Percentiles rank a stretch among this genome's conserved stretches.
Evolutionary conservation across 2,113 vertebrate genomes (phyloP).

Genomic region (Bothrops jararaca): DNA sequence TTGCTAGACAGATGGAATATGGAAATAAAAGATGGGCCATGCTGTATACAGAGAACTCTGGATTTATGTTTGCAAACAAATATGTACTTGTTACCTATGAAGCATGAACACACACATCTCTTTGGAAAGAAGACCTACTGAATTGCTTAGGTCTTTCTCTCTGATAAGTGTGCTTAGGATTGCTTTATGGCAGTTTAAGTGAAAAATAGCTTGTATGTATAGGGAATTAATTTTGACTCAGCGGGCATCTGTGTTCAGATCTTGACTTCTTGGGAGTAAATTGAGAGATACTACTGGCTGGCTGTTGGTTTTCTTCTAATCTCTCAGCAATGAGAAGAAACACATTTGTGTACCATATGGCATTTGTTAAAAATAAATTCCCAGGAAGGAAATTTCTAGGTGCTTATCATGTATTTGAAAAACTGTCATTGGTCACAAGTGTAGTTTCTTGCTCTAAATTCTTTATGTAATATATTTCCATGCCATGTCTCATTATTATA

Average conservation of each 20-base stretch:
- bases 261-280: slow-evolving; percentile 30
- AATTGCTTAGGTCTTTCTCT: neutral
- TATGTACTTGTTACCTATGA: neutral
- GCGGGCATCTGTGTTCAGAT: neutral
- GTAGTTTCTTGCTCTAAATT: neutral
- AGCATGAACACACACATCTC: neutral
- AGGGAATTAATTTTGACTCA: slow-evolving; percentile 32
- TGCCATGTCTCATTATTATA: neutral
- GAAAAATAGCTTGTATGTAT: slow-evolving; percentile 43
- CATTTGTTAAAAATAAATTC: neutral
- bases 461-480: neutral
- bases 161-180: neutral
- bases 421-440: neutral
- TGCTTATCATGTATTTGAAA: neutral
- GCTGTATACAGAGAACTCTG: neutral
- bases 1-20: neutral
- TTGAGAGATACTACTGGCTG: neutral
- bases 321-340: neutral
- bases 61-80: neutral
- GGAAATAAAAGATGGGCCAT: slow-evolving; percentile 3
- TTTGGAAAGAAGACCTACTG: neutral
- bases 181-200: slow-evolving; percentile 53
- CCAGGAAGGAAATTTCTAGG: neutral
- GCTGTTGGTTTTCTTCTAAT: neutral
- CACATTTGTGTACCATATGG: neutral